These are phyloP conservation scores for Electrona antarctica DNA, from an alignment of 2,113 vertebrate genomes.

Conservation along the genomic window DNA sequence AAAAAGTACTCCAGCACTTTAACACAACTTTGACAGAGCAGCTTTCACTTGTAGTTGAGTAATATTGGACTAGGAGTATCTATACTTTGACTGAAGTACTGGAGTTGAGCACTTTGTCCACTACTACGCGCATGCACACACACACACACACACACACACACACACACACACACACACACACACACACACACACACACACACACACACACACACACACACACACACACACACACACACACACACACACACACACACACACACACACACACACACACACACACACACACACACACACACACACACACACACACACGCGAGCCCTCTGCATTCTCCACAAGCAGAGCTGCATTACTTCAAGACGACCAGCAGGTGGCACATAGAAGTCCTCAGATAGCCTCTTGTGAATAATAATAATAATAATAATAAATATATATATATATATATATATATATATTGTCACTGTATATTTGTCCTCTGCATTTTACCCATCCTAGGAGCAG, in stretches of 20 bases:
- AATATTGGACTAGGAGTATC: no score
- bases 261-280: conserved; percentile 5
- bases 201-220: conserved; percentile 13
- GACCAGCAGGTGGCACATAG: conserved; percentile 65
- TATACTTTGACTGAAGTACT: no score
- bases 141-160: neutral
- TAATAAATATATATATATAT: no score
- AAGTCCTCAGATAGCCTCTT: conserved; percentile 4
- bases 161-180: neutral
- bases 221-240: conserved; percentile 11
- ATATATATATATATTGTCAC: no score
- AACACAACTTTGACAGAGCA: no score
- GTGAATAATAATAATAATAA: no score
- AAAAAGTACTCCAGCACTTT: no score
- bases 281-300: neutral
- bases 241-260: conserved; percentile 14
- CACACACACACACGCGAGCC: neutral
- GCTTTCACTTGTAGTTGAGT: no score
- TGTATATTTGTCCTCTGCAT: no score
- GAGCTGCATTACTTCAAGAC: conserved; percentile 39
- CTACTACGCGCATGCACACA: no score
- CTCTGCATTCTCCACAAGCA: conserved; percentile 2
- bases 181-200: neutral
- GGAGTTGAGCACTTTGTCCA: neutral
- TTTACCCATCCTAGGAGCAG: no score